Evolutionary conservation across 2,888 invertebrate genomes (phyloP).

Genomic region (Volucella inflata): DNA sequence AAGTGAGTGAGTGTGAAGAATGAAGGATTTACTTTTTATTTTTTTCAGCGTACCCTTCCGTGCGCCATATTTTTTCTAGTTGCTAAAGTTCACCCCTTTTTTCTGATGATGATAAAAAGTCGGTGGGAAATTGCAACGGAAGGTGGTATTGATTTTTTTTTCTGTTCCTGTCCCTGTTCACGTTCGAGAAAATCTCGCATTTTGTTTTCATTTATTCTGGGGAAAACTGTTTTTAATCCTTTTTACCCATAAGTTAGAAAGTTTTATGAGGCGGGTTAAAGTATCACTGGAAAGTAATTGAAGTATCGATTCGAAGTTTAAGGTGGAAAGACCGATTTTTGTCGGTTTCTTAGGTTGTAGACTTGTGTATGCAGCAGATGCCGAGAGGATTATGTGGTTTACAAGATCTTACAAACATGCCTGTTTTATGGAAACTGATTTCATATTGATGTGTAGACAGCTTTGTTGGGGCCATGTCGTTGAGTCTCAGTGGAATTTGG

Average conservation of each 20-base stretch:
- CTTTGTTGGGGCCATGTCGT: too few relatives aligned
- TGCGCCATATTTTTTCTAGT: conserved; percentile 45
- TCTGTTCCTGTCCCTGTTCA: background rate
- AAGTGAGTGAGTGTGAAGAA: conserved; percentile 5
- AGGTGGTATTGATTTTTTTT: conserved; percentile 69
- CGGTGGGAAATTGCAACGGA: conserved; percentile 58
- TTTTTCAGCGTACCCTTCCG: conserved; percentile 14
- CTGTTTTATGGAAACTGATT: background rate
- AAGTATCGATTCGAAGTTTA: conserved; percentile 14
- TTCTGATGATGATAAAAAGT: conserved; percentile 16
- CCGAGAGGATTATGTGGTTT: too few relatives aligned
- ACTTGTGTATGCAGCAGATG: conserved; percentile 3
- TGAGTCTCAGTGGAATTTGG: too few relatives aligned
- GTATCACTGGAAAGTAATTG: conserved; percentile 13
- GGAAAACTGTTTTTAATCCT: conserved; percentile 19
- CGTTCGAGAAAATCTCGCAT: conserved; percentile 2
- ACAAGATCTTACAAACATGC: conserved; percentile 1
- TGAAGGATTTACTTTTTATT: conserved; percentile 10
- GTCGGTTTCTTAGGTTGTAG: background rate
- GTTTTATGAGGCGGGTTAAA: conserved; percentile 5
- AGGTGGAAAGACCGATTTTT: background rate
- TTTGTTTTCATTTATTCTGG: conserved; percentile 9
- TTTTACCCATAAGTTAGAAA: conserved; percentile 15
- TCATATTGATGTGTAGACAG: too few relatives aligned
- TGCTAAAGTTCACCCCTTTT: conserved; percentile 51